Conservation (phyloP, 2,888 invertebrate genomes). For the Eristalis arbustorum region DNA sequence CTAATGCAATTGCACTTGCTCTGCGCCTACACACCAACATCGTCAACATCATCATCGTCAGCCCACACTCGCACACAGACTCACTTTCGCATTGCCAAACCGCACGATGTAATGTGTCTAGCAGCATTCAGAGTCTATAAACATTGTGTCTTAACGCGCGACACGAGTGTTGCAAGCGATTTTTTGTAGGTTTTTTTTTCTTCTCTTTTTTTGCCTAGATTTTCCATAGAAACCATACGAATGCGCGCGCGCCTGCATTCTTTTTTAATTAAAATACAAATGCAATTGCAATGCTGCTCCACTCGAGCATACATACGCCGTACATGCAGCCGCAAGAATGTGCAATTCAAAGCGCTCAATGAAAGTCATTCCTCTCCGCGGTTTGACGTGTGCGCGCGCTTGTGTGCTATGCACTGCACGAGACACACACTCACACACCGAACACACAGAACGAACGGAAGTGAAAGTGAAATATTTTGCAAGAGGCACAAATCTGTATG, state of each 20-base stretch:
- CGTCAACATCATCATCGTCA: slow-evolving; percentile 24
- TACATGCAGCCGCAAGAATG: background rate
- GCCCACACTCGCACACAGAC: slow-evolving; percentile 24
- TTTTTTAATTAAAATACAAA: slow-evolving; percentile 47
- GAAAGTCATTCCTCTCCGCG: slow-evolving; percentile 68
- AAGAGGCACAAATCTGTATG: slow-evolving; percentile 11
- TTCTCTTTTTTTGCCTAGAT: slow-evolving; percentile 4
- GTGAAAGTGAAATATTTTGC: slow-evolving; percentile 65
- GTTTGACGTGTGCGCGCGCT: slow-evolving; percentile 33
- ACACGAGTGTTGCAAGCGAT: slow-evolving; percentile 39
- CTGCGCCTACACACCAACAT: slow-evolving; percentile 41
- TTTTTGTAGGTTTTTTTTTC: background rate
- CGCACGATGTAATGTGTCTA: slow-evolving; percentile 52
- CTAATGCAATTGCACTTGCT: slow-evolving; percentile 52
- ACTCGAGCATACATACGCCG: background rate
- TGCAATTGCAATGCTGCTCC: slow-evolving; percentile 3
- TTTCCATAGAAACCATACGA: slow-evolving; percentile 51
- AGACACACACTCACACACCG: background rate
- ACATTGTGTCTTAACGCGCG: slow-evolving; percentile 34
- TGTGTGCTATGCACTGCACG: slow-evolving; percentile 1
- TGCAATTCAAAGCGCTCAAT: slow-evolving; percentile 48
- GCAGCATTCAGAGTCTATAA: slow-evolving; percentile 58
- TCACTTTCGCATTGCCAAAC: slow-evolving; percentile 1
- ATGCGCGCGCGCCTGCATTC: slow-evolving; percentile 62
- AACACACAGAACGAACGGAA: slow-evolving; percentile 48